These are phyloP conservation scores for Hydrotaea diabolus DNA, from an alignment of 2,888 invertebrate species.

Conservation along the genomic window DNA sequence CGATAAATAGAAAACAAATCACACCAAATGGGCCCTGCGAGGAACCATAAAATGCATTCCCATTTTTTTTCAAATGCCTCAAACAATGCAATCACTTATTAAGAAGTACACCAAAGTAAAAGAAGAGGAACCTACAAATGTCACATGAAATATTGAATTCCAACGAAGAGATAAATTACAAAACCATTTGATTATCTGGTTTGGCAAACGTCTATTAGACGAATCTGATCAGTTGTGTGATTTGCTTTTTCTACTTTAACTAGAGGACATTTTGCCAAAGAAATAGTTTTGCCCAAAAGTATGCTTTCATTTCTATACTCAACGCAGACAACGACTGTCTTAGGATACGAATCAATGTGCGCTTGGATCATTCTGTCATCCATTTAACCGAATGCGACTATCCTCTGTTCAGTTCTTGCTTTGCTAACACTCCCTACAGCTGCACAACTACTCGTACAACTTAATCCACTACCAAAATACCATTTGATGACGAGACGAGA, in stretches of 20 bases:
- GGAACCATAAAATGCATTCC: background rate
- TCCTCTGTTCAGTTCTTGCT: background rate
- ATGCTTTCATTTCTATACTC: background rate
- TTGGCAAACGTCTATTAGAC: no score
- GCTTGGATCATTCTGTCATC: background rate
- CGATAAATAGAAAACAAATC: constrained; percentile 27
- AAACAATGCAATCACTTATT: constrained; percentile 21
- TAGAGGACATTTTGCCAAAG: no score
- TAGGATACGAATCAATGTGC: background rate
- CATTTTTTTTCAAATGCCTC: background rate
- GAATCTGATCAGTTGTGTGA: no score
- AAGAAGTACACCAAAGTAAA: background rate
- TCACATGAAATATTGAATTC: background rate
- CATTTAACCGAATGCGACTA: background rate
- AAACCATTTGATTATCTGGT: no score
- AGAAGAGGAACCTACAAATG: background rate
- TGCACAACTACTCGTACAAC: constrained; percentile 37
- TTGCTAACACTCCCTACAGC: constrained; percentile 2
- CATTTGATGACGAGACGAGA: constrained; percentile 47
- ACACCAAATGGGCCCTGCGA: background rate
- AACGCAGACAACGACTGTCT: background rate
- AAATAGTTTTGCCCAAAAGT: background rate
- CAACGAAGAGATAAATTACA: no score
- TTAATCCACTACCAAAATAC: constrained; percentile 45
- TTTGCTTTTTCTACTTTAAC: no score